Evolutionary conservation across 2,888 invertebrate genomes (phyloP).

Genomic region (Caenorhabditis sp.): DNA sequence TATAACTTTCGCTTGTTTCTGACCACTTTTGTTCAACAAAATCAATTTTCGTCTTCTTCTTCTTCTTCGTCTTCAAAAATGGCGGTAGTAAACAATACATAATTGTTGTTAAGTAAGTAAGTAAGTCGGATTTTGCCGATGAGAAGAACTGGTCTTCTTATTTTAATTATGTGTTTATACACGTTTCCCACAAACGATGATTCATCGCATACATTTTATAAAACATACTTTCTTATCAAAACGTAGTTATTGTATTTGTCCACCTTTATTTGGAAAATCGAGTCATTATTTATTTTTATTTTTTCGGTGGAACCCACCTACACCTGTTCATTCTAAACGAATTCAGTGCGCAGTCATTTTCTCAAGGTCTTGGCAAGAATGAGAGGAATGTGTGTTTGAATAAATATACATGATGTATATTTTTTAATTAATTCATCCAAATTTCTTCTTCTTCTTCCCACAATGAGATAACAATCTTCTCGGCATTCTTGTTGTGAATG

Average conservation of each 20-base stretch:
- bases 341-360: background rate
- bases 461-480: conserved; percentile 1
- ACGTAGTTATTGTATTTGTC: background rate
- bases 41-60: background rate
- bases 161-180: background rate
- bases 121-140: background rate
- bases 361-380: background rate
- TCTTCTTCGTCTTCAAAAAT: background rate
- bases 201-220: background rate
- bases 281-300: background rate
- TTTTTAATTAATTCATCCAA: background rate
- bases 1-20: background rate
- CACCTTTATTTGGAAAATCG: background rate
- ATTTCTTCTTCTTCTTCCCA: background rate
- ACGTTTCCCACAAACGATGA: background rate
- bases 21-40: background rate
- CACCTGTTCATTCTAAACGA: background rate
- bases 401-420: background rate
- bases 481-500: background rate
- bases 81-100: background rate
- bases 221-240: background rate
- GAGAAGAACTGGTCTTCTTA: background rate
- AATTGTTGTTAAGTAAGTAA: conserved; percentile 1
- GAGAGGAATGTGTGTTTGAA: background rate
- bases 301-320: background rate